Evolutionary conservation across 2,797 vertebrate species (phyloP).

Genomic region (Acomys russatus): DNA sequence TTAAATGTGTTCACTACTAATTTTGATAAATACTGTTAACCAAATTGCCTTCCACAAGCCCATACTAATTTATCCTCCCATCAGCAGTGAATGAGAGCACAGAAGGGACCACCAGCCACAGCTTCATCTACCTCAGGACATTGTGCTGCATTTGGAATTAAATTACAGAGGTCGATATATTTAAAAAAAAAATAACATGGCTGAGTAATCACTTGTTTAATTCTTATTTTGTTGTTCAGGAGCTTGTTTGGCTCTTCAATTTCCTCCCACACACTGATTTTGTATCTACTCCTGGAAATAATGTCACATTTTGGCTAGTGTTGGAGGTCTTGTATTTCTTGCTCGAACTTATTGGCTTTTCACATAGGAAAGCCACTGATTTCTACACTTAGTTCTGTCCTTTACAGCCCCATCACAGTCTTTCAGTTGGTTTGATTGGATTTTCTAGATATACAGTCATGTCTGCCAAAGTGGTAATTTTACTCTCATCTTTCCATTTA

Average conservation of each 20-base stretch:
- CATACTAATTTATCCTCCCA: neutral
- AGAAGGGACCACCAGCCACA: neutral
- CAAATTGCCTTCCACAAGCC: neutral
- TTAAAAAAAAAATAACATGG: too few species aligned
- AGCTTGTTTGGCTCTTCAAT: neutral
- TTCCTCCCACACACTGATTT: neutral
- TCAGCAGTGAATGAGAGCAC: too few species aligned
- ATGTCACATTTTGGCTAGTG: neutral
- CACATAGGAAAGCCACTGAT: neutral
- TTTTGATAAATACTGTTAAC: neutral
- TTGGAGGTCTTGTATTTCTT: neutral
- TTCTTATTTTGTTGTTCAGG: neutral
- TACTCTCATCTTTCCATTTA: neutral
- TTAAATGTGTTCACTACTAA: neutral
- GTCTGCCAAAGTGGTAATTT: neutral
- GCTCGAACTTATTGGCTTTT: neutral
- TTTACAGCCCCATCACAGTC: neutral
- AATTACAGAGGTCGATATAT: neutral
- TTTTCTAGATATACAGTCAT: neutral
- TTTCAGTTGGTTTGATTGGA: neutral
- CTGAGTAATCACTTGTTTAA: neutral
- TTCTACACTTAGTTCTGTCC: neutral
- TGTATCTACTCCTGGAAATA: neutral
- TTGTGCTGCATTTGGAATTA: conserved; percentile 1
- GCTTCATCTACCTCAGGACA: too few species aligned